These are phyloP conservation scores for Atethmia centrago DNA, from an alignment of 2,888 invertebrate species.

Conservation along the genomic window DNA sequence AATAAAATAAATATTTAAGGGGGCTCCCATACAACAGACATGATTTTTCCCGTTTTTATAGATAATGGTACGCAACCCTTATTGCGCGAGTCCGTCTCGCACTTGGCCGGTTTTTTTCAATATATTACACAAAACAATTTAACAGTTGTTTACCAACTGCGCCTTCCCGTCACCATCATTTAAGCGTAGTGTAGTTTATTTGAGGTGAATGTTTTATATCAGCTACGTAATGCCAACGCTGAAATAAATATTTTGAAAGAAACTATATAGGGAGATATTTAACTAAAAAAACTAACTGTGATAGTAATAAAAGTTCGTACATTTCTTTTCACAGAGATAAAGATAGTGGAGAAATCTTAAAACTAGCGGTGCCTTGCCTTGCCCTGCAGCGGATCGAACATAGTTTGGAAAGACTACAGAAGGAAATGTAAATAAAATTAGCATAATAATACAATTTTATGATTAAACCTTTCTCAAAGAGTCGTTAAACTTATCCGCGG, in stretches of 20 bases:
- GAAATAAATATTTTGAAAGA: background rate
- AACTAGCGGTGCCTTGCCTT: background rate
- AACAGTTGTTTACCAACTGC: background rate
- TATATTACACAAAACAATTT: background rate
- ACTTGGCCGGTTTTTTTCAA: no score
- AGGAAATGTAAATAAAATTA: constrained; percentile 5
- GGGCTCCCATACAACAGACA: no score
- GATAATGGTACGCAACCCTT: no score
- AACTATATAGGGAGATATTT: background rate
- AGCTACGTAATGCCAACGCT: background rate
- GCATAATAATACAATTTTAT: background rate
- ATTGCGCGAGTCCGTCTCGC: no score
- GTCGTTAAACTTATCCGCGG: constrained; percentile 44
- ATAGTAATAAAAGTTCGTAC: background rate
- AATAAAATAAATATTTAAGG: no score
- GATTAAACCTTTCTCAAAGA: constrained; percentile 15
- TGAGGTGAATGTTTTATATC: background rate
- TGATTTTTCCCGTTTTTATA: no score
- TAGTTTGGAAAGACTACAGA: background rate
- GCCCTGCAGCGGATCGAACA: background rate
- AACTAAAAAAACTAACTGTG: background rate
- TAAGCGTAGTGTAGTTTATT: background rate
- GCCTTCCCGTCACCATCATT: background rate
- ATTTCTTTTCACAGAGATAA: background rate
- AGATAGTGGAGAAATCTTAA: background rate